Evolutionary conservation across 2,113 vertebrate species (phyloP).

Genomic region (Probosciger aterrimus): DNA sequence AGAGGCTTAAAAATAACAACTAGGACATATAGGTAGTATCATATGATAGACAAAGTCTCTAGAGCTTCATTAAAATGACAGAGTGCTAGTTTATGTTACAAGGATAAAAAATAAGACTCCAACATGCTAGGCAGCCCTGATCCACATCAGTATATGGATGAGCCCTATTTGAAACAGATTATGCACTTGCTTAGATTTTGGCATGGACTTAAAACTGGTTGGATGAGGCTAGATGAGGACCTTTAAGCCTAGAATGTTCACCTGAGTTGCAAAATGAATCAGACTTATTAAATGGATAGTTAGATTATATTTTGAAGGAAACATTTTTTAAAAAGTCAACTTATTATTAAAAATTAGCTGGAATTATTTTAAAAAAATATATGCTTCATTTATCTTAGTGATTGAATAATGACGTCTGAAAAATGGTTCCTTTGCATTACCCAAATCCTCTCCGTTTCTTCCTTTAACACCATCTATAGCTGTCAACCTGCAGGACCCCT

Average conservation of each 20-base stretch:
- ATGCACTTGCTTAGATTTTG: neutral
- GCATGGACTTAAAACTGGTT: neutral
- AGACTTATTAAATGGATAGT: neutral
- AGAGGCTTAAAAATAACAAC: neutral
- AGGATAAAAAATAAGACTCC: neutral
- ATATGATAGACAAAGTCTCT: neutral
- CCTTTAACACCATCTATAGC: neutral
- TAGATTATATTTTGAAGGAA: neutral
- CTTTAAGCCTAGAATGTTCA: neutral
- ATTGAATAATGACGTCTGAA: neutral
- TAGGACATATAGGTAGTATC: neutral
- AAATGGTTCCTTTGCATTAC: neutral
- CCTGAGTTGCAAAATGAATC: neutral
- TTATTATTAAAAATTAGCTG: neutral
- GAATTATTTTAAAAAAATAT: neutral
- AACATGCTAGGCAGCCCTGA: neutral
- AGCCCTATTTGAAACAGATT: neutral
- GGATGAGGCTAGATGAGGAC: neutral
- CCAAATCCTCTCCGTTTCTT: neutral
- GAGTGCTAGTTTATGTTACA: neutral
- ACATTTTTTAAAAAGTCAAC: neutral
- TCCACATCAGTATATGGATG: neutral
- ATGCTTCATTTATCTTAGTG: neutral
- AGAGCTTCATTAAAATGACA: neutral
- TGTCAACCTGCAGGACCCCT: neutral